phyloP scores from a whole-genome alignment of 2,888 invertebrate species.

The Troides helena region DNA sequence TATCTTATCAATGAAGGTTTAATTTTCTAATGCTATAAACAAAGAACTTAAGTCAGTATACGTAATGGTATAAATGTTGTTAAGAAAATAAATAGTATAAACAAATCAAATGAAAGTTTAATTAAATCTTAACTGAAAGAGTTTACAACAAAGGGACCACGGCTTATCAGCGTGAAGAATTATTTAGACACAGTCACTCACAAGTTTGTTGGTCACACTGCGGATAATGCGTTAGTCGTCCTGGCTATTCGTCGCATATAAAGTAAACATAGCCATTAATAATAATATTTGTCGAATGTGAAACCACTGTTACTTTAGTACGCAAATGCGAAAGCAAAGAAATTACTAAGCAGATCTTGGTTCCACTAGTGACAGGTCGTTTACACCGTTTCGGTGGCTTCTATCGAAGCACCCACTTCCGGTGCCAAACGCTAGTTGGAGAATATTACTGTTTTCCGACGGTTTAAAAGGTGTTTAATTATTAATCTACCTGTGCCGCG shows the following conservation, averaged over 20 bases:
- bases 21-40: not conserved
- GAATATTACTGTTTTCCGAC: no score
- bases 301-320: no score
- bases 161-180: conserved; percentile 6
- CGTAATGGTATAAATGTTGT: not conserved
- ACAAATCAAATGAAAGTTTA: not conserved
- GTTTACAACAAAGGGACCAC: not conserved
- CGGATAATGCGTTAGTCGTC: conserved; percentile 12
- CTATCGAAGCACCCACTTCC: no score
- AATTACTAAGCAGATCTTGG: no score
- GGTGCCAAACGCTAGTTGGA: no score
- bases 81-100: not conserved
- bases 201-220: conserved; percentile 3
- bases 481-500: no score
- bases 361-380: no score
- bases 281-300: no score
- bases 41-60: not conserved
- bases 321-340: no score
- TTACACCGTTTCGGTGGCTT: no score
- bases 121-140: not conserved
- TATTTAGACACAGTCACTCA: conserved; percentile 9
- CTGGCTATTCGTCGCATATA: conserved; percentile 1
- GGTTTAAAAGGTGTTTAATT: no score
- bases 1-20: not conserved
- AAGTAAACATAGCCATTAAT: not conserved